Conservation (phyloP, 1,140 invertebrate genomes). For the Drosophila orosa region DNA sequence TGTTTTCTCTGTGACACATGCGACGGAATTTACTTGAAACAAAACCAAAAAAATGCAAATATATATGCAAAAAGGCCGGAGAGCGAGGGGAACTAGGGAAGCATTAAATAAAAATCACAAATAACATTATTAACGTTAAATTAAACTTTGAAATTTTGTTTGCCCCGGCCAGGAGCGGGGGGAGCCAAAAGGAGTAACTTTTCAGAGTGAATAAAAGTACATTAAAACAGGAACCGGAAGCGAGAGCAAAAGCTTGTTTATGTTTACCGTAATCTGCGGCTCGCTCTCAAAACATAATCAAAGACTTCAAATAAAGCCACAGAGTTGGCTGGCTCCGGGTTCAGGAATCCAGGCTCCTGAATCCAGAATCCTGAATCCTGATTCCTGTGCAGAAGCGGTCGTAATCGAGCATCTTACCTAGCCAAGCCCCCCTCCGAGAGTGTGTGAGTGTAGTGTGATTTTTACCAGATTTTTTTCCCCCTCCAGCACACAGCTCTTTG, state of each 20-base stretch:
- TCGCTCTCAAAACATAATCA: conserved; percentile 57
- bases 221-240: conserved; percentile 54
- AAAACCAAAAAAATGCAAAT: conserved; percentile 12
- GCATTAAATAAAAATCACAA: conserved; percentile 47
- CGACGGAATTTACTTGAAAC: conserved; percentile 45
- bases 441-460: conserved; percentile 22
- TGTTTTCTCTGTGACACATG: conserved; percentile 31
- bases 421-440: neutral
- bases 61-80: conserved; percentile 10
- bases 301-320: conserved; percentile 37
- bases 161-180: conserved; percentile 23
- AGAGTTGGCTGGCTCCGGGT: conserved; percentile 5
- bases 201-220: conserved; percentile 36
- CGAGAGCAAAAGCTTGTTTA: conserved; percentile 50
- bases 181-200: conserved; percentile 37
- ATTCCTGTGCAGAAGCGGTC: neutral
- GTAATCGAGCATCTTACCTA: conserved; percentile 38
- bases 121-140: conserved; percentile 79
- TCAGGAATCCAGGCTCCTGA: neutral
- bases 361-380: neutral
- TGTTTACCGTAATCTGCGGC: conserved; percentile 60
- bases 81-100: conserved; percentile 1
- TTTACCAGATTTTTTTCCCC: conserved; percentile 32
- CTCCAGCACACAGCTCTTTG: conserved; percentile 31
- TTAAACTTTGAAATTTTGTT: conserved; percentile 77